Base-by-base conservation (phyloP, 1,140 invertebrate species). In the Vollenhovia emeryi region DNA sequence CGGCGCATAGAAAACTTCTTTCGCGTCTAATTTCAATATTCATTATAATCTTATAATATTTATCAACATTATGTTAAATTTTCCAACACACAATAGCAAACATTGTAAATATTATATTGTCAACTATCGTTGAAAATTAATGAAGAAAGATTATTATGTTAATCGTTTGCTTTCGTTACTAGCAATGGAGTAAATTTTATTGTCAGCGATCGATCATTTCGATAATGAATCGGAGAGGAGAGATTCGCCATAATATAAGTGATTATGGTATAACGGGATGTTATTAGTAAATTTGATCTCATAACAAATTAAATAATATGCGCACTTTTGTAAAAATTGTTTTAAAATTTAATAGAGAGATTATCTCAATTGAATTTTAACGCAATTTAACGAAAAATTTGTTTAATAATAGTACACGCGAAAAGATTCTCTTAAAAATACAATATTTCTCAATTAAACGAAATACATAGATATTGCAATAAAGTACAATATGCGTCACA, bases 211-310 rank as follows among this genome's bases (percentile, higher is more conserved):
- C 15, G 3, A 75, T 60, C 5, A 50, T 24, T 50, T 18, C 15
- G 13, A 45, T 45, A 8, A 75, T n/a, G 9, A 11, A 11, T 27
- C 5, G 13, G 1, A 40, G 33, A 18, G 24, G n/a, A n/a, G n/a
- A n/a, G n/a, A n/a, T n/a, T n/a, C n/a, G n/a, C n/a, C n/a, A n/a
- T n/a, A n/a, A n/a, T n/a, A n/a, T n/a, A n/a, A n/a, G n/a, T 43
- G 24, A 73, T 69, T 62, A 30, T 8, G 15, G 11, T 7, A 75
- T 30, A 59, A 59, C n/a, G 40, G 15, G 13, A 24, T 75, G 30
- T 75, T 7, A 30, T 75, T 75, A 59, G 24, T 13, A 75, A 59
- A 59, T 21, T 40, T n/a, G 18, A 78, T n/a, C n/a, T 33, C 21
- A 8, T 0, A 30, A 18, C 21, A 43, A 18, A 73, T n/a, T 73